These are phyloP conservation scores for Pseudococcus jackbeardsleyi DNA, from an alignment of 2,888 invertebrate species.

Conservation along the genomic window DNA sequence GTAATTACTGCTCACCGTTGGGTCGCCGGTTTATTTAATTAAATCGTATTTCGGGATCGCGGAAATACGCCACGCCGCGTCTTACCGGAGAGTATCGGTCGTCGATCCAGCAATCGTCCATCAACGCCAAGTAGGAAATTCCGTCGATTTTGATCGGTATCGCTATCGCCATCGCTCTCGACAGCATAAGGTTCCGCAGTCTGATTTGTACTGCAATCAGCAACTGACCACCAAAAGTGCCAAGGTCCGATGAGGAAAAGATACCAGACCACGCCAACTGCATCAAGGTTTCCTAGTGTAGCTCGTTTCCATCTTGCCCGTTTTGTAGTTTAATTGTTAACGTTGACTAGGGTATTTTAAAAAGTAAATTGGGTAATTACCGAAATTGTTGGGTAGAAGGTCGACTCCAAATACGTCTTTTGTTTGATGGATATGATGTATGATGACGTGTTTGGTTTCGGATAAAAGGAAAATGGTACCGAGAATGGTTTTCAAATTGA, in stretches of 20 bases:
- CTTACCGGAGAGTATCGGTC: neutral
- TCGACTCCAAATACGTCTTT: neutral
- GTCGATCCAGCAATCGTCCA: neutral
- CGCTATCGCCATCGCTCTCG: neutral
- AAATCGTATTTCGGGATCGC: neutral
- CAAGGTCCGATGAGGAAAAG: constrained; percentile 27
- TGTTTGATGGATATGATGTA: constrained; percentile 5
- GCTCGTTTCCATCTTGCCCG: neutral
- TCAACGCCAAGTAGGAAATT: neutral
- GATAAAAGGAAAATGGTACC: neutral
- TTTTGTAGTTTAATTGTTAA: neutral
- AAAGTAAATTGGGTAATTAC: constrained; percentile 34
- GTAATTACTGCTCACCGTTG: neutral
- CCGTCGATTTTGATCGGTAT: neutral
- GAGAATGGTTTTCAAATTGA: neutral
- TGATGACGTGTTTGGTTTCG: neutral
- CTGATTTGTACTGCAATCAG: neutral
- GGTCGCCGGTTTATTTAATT: neutral
- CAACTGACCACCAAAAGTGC: constrained; percentile 27
- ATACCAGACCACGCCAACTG: neutral
- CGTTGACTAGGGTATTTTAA: neutral
- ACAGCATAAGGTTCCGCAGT: neutral
- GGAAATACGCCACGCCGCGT: neutral
- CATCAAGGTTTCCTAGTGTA: neutral
- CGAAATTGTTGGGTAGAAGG: neutral